phyloP scores from a whole-genome alignment of 2,888 invertebrate genomes.

The Drosophila algonquin region DNA sequence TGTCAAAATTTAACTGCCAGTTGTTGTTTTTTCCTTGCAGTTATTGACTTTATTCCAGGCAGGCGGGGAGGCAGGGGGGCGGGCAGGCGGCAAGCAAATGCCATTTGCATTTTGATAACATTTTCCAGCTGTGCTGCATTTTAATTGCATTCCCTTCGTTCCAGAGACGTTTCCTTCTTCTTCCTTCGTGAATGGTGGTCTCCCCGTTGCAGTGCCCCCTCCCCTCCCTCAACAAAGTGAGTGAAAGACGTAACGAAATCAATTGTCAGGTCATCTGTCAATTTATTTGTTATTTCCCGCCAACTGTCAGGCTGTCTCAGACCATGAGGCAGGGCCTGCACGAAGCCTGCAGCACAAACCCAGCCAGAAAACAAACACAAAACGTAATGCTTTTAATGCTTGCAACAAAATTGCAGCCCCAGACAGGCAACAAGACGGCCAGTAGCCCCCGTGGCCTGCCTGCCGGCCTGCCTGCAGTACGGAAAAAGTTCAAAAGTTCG shows the following conservation, averaged over 20 bases:
- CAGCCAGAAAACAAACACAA: constrained; percentile 44
- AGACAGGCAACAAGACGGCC: constrained; percentile 32
- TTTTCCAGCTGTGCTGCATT: constrained; percentile 65
- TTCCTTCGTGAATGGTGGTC: constrained; percentile 14
- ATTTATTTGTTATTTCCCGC: constrained; percentile 72
- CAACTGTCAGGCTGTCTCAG: constrained; percentile 63
- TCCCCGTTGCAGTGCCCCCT: background rate
- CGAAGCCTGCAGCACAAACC: constrained; percentile 38
- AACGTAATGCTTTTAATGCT: constrained; percentile 73
- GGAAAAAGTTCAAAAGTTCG: constrained; percentile 77
- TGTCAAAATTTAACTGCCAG: constrained; percentile 20
- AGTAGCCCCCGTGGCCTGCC: constrained; percentile 13
- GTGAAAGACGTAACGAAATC: constrained; percentile 63
- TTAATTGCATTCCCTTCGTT: constrained; percentile 59
- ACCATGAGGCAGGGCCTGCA: constrained; percentile 11
- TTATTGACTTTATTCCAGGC: constrained; percentile 57
- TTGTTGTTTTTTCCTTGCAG: constrained; percentile 31
- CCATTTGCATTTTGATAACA: constrained; percentile 68
- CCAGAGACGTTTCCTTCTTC: constrained; percentile 28
- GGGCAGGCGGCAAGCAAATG: constrained; percentile 39
- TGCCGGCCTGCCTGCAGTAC: constrained; percentile 16
- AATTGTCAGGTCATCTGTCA: constrained; percentile 79
- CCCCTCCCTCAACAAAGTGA: constrained; percentile 15
- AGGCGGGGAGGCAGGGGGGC: background rate
- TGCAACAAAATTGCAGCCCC: constrained; percentile 70